Evolutionary conservation across 2,888 invertebrate genomes (phyloP), one percentile per base, ranked within the genome.

Genomic region (Rhorus exstirpatorius): DNA sequence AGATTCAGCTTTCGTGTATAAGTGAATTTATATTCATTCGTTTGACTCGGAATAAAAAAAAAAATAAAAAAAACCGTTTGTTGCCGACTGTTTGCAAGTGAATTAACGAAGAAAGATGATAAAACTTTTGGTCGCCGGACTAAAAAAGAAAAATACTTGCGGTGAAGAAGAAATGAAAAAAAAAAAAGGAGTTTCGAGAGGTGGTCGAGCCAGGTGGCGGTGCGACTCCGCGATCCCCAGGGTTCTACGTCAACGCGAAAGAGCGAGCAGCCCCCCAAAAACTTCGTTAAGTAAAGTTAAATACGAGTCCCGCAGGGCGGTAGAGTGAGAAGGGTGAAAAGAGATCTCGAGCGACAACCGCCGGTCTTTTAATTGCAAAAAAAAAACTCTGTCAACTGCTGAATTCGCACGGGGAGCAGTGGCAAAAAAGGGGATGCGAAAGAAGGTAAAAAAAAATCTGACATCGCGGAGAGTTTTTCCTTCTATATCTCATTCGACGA

Each of bases 251-350:
- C 92, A 91, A 88, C 92, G 85, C 90, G 87, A 88, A 88, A 87
- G 89, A 51, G 26, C 19, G 26, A 63, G 24, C 21, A n/a, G 35
- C 7, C 1, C 55, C 65, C 70, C 46, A 76, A 82, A 82, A 92
- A 93, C 90, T 92, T 91, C 89, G 92, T 92, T 92, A 91, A 91
- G 90, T 87, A 89, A 92, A 92, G 92, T 92, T 92, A 93, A 92
- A 92, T 92, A 91, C 88, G 86, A 88, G 91, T 91, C 92, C 91
- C 92, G 14, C 88, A 88, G 90, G 91, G 90, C 91, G 87, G 24
- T 26, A 26, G 72, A 31, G 41, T 10, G 49, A n/a, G 21, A 46
- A 55, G 53, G 61, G 31, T 60, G 12, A 51, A 17, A 35, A 35
- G 46, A 51, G 58, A 58, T 1, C 58, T 6, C 71, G 58, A 63